These are phyloP conservation scores for Leptinotarsa defecta DNA, from an alignment of 1,140 invertebrate genomes.

Conservation along the genomic window DNA sequence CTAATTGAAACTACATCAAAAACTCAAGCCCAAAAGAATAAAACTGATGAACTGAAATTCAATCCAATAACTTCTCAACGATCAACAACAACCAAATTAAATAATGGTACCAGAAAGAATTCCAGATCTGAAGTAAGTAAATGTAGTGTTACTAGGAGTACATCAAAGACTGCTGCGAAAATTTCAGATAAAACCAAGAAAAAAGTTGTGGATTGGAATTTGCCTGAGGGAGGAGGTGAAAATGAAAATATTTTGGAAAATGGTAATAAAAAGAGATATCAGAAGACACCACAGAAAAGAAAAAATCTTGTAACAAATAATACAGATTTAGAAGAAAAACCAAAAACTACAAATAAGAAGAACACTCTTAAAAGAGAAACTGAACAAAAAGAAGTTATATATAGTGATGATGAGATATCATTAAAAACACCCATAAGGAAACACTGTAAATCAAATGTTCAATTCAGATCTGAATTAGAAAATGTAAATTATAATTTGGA, in stretches of 20 bases:
- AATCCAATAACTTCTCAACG: not conserved
- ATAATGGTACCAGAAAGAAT: not conserved
- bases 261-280: not conserved
- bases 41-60: too few relatives aligned
- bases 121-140: not conserved
- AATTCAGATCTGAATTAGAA: not conserved
- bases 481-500: too few relatives aligned
- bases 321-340: not conserved
- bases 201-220: not conserved
- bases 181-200: not conserved
- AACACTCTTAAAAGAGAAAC: not conserved
- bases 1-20: too few relatives aligned
- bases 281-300: not conserved
- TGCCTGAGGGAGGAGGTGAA: not conserved
- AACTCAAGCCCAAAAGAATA: too few relatives aligned
- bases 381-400: constrained; percentile 14
- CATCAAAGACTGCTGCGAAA: not conserved
- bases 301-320: not conserved
- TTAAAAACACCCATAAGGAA: constrained; percentile 19
- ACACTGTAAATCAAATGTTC: not conserved
- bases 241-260: too few relatives aligned
- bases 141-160: not conserved
- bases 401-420: constrained; percentile 21
- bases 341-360: not conserved
- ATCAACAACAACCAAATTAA: not conserved